Base-by-base conservation (phyloP, 2,113 vertebrate species). In the Buteo buteo region DNA sequence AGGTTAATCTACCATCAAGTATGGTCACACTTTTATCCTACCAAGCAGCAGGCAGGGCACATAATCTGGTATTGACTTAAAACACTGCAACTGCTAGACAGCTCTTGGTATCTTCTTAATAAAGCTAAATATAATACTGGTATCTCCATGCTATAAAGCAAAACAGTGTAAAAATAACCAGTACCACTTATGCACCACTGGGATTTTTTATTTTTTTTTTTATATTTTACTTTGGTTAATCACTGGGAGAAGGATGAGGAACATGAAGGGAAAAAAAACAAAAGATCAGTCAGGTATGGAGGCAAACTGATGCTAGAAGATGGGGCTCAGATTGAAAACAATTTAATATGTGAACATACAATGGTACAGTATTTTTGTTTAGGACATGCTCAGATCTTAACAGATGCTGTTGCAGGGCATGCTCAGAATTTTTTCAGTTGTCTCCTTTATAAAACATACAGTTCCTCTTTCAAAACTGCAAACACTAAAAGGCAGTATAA, bases 71-170 rank as follows among this genome's bases (percentile, higher is more conserved):
- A 57, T 17, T 7, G 6, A 83, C 74, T 59, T 73, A 85, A 74
- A 10, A 1, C 71, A 88, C 32, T 36, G 9, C 5, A 72, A 72
- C 82, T 77, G 67, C 67, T 47, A 84, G 77, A 84, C 16, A 88
- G 76, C 72, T 83, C 80, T 54, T 34, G 45, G 40, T 26, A 70
- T 79, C 86, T 86, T 73, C 88, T 89, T 55, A 91, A 90, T 57
- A 92, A 93, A 92, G 61, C 64, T 94, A 94, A 91, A 89, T 67
- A 55, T 66, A 89, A 89, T 67, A 74, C 44, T 74, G 42, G 55
- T 47, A 59, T 12, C 34, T 76, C 36, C 21, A 13, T 8, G 21
- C 26, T 89, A 49, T 32, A 77, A 81, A 81, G 52, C 6, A 55
- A 58, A 83, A 16, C 31, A 54, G 25, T 24, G 32, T 40, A 58